Conservation (phyloP, 2,113 vertebrate species). For the Oreochromis spilurus region DNA sequence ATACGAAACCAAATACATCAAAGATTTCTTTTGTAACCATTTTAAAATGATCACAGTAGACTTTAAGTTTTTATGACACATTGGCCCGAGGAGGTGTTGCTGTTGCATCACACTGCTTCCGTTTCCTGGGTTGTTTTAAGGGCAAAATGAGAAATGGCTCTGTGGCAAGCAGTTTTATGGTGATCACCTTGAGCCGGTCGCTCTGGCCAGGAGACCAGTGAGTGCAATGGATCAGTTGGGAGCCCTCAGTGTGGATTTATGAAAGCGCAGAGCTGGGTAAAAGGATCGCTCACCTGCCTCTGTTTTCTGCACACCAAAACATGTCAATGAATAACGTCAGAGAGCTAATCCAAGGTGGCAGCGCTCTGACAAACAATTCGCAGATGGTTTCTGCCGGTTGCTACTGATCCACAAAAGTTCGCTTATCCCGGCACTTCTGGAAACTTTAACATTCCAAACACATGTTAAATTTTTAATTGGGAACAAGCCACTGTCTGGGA, state of each 20-base stretch:
- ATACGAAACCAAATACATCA: not conserved
- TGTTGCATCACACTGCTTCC: not conserved
- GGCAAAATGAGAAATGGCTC: slow-evolving; percentile 51
- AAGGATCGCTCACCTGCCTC: slow-evolving; percentile 76
- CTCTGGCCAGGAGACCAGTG: slow-evolving; percentile 82
- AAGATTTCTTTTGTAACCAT: not conserved
- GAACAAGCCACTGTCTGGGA: not conserved
- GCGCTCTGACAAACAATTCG: slow-evolving; percentile 70
- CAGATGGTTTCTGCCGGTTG: not conserved
- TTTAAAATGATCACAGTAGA: not conserved
- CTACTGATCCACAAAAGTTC: slow-evolving; percentile 8
- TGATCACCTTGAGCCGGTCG: slow-evolving; percentile 78
- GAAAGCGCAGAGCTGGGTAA: slow-evolving; percentile 51
- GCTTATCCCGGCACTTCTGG: not conserved
- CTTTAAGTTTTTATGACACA: not conserved
- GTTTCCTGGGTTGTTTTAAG: slow-evolving; percentile 50
- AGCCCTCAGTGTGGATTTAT: slow-evolving; percentile 81
- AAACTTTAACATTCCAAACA: not conserved
- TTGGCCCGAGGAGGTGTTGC: not conserved
- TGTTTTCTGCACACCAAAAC: slow-evolving; percentile 54
- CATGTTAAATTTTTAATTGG: not conserved
- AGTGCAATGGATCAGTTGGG: slow-evolving; percentile 78
- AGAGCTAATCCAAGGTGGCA: slow-evolving; percentile 75
- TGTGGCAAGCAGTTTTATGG: slow-evolving; percentile 69
- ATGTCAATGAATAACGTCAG: slow-evolving; percentile 71